These are phyloP conservation scores for Rhopalosiphum padi DNA, from an alignment of 1,140 invertebrate genomes.

Conservation along the genomic window DNA sequence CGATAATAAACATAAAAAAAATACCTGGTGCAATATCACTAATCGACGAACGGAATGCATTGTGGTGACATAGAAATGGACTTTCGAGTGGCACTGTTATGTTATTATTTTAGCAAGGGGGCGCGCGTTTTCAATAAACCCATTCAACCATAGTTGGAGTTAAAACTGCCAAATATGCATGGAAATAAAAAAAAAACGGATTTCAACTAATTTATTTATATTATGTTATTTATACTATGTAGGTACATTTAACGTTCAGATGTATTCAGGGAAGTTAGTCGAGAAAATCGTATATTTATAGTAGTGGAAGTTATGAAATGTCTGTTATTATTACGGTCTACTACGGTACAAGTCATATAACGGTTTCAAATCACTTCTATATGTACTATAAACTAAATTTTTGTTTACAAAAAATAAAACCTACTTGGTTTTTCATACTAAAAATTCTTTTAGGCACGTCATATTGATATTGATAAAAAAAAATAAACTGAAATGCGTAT, in stretches of 20 bases:
- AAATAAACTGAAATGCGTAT: background rate
- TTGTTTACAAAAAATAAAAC: background rate
- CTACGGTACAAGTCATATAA: background rate
- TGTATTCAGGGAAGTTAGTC: background rate
- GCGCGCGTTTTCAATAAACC: slow-evolving; percentile 42
- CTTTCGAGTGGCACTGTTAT: slow-evolving; percentile 55
- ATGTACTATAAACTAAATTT: background rate
- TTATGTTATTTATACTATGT: background rate
- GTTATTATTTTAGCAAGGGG: slow-evolving; percentile 42
- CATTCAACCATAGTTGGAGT: slow-evolving; percentile 42
- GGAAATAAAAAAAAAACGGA: background rate
- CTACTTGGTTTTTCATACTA: background rate
- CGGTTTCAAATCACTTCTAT: background rate
- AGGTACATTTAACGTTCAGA: background rate
- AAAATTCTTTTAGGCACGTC: background rate
- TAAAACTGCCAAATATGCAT: slow-evolving; percentile 19
- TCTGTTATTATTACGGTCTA: background rate
- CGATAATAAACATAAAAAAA: slow-evolving; percentile 39
- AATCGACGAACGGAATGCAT: slow-evolving; percentile 46
- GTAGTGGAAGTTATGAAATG: background rate
- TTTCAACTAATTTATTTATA: background rate
- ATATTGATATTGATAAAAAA: background rate
- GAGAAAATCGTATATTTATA: background rate
- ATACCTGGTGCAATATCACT: slow-evolving; percentile 52
- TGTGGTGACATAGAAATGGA: slow-evolving; percentile 55